Evolutionary conservation across 92 coral and sea anemone species (phyloP).

Genomic region (Bergia sp.): DNA sequence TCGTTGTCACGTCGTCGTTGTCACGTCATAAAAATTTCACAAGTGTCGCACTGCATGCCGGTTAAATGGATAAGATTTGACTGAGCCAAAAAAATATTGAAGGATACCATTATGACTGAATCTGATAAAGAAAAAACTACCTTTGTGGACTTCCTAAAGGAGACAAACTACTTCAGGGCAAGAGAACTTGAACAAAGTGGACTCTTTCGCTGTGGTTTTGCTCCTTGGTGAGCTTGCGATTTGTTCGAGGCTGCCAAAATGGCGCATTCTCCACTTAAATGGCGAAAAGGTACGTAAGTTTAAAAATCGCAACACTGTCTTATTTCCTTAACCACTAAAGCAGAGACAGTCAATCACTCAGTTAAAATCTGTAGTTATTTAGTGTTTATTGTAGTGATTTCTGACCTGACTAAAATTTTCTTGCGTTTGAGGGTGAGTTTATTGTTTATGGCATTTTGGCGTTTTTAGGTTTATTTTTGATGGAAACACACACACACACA

Average conservation of each 20-base stretch:
- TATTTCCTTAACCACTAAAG: background rate
- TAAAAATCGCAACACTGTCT: background rate
- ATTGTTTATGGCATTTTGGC: background rate
- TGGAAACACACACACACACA: no score
- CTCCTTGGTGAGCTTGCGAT: background rate
- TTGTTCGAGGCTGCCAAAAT: background rate
- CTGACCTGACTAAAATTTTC: background rate
- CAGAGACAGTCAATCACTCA: background rate
- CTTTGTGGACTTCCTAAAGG: background rate
- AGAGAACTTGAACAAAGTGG: background rate
- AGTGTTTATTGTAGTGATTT: background rate
- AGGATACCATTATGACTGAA: background rate
- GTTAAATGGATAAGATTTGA: background rate
- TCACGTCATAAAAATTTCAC: no score
- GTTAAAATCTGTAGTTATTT: background rate
- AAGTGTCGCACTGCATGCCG: background rate
- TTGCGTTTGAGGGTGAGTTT: background rate
- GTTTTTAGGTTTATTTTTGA: background rate
- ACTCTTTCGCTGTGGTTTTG: constrained; percentile 1
- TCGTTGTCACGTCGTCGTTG: no score
- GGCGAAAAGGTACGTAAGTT: constrained; percentile 6
- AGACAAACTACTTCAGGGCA: background rate
- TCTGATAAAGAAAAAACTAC: background rate
- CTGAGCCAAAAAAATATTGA: background rate
- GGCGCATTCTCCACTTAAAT: background rate